Conservation (phyloP, 1,140 invertebrate genomes). For the Dendrolimus punctatus region DNA sequence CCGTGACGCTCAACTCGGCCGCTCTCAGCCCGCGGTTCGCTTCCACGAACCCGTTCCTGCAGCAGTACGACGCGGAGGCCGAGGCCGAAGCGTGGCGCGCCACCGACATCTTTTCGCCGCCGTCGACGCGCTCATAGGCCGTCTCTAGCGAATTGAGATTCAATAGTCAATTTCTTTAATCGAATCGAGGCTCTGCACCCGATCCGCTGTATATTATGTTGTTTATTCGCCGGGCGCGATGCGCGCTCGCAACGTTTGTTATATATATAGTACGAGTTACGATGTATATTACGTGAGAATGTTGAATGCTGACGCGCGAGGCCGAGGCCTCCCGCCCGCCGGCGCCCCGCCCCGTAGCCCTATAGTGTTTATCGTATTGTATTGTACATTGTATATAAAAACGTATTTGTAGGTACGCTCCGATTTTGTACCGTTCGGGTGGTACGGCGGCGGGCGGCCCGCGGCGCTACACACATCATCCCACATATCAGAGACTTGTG, state of each 20-base stretch:
- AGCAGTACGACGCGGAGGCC: conserved; percentile 71
- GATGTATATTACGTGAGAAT: conserved; percentile 68
- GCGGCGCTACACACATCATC: conserved; percentile 63
- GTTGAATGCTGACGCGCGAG: conserved; percentile 56
- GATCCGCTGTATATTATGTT: conserved; percentile 68
- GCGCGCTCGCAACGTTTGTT: conserved; percentile 63
- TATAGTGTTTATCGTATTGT: conserved; percentile 55
- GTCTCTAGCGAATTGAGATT: conserved; percentile 62
- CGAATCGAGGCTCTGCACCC: conserved; percentile 66
- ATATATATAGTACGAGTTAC: conserved; percentile 67
- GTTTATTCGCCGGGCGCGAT: conserved; percentile 52
- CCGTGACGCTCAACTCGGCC: conserved; percentile 37
- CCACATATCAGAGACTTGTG: conserved; percentile 66
- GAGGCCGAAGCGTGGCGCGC: conserved; percentile 63
- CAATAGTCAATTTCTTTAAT: conserved; percentile 69
- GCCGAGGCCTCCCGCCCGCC: conserved; percentile 38
- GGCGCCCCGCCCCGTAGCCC: conserved; percentile 44
- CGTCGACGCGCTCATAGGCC: conserved; percentile 63
- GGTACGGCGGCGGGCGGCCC: conserved; percentile 43
- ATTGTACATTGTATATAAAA: conserved; percentile 69
- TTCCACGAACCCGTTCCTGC: conserved; percentile 75
- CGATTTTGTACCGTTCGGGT: conserved; percentile 52
- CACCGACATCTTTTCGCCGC: conserved; percentile 59
- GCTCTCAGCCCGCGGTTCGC: conserved; percentile 72
- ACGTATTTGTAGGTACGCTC: conserved; percentile 59